Percentiles rank a stretch among this genome's conserved stretches.
phyloP scores from a whole-genome alignment of 2,797 vertebrate genomes.

The Sphenodon punctatus region DNA sequence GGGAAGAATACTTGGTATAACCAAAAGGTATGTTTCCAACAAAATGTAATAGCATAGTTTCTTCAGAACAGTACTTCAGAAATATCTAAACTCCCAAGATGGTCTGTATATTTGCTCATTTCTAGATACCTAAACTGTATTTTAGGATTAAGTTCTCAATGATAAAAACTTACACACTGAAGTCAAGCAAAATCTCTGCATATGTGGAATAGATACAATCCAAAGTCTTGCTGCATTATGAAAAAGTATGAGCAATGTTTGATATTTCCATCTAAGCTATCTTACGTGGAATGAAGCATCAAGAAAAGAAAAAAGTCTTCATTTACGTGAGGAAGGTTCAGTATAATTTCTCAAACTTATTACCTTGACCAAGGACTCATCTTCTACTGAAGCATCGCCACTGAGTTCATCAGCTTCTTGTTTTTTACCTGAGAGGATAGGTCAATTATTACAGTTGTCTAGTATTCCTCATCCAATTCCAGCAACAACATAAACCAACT shows the following conservation, averaged over 20 bases:
- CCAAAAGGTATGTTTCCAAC: background rate
- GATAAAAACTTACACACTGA: no score
- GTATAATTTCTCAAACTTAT: slow-evolving; percentile 8
- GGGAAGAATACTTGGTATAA: slow-evolving; percentile 67
- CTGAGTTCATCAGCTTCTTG: slow-evolving; percentile 86
- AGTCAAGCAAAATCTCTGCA: background rate
- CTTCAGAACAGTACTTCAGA: no score
- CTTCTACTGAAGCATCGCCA: slow-evolving; percentile 85
- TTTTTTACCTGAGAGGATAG: slow-evolving; percentile 84
- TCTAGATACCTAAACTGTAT: no score
- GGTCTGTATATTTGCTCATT: no score
- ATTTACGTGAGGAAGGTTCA: background rate
- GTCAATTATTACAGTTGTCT: no score
- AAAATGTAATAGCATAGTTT: no score
- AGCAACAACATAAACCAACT: no score
- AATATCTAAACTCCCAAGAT: no score
- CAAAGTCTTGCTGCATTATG: background rate
- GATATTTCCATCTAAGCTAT: background rate
- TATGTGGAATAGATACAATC: background rate
- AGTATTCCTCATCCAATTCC: no score
- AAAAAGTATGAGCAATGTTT: background rate
- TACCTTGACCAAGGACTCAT: slow-evolving; percentile 90
- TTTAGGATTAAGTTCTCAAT: no score
- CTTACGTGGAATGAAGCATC: background rate
- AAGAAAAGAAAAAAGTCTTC: slow-evolving; percentile 12